Percentiles rank a stretch among this genome's conserved stretches.
phyloP scores from a whole-genome alignment of 2,888 invertebrate genomes.

The Apamea anceps region DNA sequence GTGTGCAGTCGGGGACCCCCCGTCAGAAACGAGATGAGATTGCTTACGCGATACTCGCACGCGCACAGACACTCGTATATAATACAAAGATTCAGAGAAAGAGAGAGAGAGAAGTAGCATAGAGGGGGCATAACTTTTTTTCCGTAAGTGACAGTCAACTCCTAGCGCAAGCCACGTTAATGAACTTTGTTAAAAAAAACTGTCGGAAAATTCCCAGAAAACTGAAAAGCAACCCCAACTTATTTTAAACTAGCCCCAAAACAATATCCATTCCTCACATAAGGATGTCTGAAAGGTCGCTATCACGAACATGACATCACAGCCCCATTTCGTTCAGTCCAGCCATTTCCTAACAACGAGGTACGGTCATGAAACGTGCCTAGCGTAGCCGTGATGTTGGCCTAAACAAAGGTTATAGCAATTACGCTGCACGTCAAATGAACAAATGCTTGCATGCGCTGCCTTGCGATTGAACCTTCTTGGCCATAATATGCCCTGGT shows the following conservation, averaged over 20 bases:
- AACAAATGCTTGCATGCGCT: conserved; percentile 53
- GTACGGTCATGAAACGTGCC: conserved; percentile 57
- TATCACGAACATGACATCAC: conserved; percentile 61
- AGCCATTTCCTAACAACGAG: conserved; percentile 54
- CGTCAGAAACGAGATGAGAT: too few relatives aligned
- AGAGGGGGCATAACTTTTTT: not conserved
- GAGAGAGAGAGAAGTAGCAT: not conserved
- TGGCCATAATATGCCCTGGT: conserved; percentile 35
- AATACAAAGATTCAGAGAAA: not conserved
- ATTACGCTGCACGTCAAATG: conserved; percentile 60
- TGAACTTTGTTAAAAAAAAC: not conserved
- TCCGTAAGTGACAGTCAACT: not conserved
- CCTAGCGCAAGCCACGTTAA: too few relatives aligned
- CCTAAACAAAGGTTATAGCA: conserved; percentile 60
- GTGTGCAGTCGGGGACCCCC: too few relatives aligned
- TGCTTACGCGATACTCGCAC: not conserved
- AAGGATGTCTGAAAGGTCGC: conserved; percentile 28
- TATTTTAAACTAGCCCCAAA: not conserved
- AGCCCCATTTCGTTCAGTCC: conserved; percentile 34
- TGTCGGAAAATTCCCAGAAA: too few relatives aligned
- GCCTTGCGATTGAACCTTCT: conserved; percentile 66
- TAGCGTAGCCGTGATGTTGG: conserved; percentile 36
- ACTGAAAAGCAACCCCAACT: not conserved
- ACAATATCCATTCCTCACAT: conserved; percentile 25
- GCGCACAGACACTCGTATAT: not conserved